Percentiles rank a stretch among this genome's conserved stretches.
These are phyloP conservation scores for Lasioglossum villosulum DNA, from an alignment of 2,888 invertebrate genomes.

Conservation along the genomic window DNA sequence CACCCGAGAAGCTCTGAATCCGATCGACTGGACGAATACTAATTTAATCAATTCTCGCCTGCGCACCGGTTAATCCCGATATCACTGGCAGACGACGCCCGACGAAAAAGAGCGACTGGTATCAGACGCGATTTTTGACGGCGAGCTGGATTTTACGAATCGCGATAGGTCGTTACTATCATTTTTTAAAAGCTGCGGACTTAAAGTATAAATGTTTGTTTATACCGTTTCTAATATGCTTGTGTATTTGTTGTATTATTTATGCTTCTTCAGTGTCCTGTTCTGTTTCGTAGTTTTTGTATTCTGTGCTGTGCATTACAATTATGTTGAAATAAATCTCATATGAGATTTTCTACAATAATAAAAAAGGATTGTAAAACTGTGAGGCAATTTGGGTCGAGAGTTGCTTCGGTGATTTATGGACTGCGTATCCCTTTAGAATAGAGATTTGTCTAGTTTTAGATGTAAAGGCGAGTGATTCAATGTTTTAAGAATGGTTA, in stretches of 20 bases:
- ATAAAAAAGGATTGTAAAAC: not conserved
- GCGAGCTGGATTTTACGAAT: not conserved
- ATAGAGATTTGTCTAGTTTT: not conserved
- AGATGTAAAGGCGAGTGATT: too few relatives aligned
- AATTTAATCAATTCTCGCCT: conserved; percentile 35
- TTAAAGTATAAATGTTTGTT: too few relatives aligned
- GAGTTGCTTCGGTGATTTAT: not conserved
- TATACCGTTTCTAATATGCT: too few relatives aligned
- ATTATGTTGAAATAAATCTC: too few relatives aligned
- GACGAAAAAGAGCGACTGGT: not conserved
- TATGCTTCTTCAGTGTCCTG: too few relatives aligned
- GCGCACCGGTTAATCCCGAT: not conserved
- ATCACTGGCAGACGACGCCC: not conserved
- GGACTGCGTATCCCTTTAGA: not conserved
- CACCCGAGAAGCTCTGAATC: not conserved
- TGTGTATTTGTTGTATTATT: too few relatives aligned
- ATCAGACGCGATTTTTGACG: not conserved
- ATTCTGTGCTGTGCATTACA: too few relatives aligned
- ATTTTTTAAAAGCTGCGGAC: too few relatives aligned
- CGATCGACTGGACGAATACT: conserved; percentile 30
- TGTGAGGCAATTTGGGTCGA: not conserved
- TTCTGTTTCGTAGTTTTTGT: too few relatives aligned
- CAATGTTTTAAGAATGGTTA: too few relatives aligned
- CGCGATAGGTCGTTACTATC: too few relatives aligned
- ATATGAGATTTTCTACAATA: too few relatives aligned